Percentiles rank a stretch among this genome's conserved stretches.
These are phyloP conservation scores for Nymphalis polychloros DNA, from an alignment of 2,888 invertebrate genomes.

Conservation along the genomic window DNA sequence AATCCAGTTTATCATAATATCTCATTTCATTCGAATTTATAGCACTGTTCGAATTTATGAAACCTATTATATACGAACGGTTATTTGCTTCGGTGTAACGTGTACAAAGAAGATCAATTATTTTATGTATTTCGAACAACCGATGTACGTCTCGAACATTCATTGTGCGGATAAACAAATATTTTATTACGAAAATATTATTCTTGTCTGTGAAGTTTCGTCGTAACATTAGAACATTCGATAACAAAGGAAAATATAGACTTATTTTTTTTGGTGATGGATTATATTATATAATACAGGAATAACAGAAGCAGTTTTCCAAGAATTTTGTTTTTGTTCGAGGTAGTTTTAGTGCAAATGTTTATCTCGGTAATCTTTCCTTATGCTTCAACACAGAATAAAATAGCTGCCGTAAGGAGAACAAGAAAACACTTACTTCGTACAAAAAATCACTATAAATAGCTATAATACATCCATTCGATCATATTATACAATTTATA, in stretches of 20 bases:
- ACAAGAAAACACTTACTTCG: background rate
- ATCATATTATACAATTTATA: background rate
- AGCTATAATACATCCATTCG: too few relatives aligned
- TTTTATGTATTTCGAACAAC: slow-evolving; percentile 17
- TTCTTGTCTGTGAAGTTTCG: slow-evolving; percentile 6
- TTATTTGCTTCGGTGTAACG: slow-evolving; percentile 11
- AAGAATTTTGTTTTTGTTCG: slow-evolving; percentile 14
- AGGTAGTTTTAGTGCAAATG: slow-evolving; percentile 9
- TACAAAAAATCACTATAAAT: background rate
- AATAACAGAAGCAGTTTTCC: slow-evolving; percentile 12
- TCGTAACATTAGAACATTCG: background rate
- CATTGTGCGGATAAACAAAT: slow-evolving; percentile 17
- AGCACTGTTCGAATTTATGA: slow-evolving; percentile 23
- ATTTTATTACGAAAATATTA: slow-evolving; percentile 22
- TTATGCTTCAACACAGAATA: slow-evolving; percentile 3
- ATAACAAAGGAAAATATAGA: too few relatives aligned
- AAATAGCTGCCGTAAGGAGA: background rate
- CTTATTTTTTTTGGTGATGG: background rate
- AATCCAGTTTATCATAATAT: slow-evolving; percentile 26
- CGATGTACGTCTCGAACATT: slow-evolving; percentile 18
- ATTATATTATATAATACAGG: slow-evolving; percentile 1
- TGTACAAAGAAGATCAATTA: slow-evolving; percentile 14
- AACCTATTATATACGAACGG: slow-evolving; percentile 19
- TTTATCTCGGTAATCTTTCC: slow-evolving; percentile 19
- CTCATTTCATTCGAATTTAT: slow-evolving; percentile 22